These are phyloP conservation scores for Echeneis naucrates DNA, from an alignment of 2,797 vertebrate genomes.

Conservation along the genomic window DNA sequence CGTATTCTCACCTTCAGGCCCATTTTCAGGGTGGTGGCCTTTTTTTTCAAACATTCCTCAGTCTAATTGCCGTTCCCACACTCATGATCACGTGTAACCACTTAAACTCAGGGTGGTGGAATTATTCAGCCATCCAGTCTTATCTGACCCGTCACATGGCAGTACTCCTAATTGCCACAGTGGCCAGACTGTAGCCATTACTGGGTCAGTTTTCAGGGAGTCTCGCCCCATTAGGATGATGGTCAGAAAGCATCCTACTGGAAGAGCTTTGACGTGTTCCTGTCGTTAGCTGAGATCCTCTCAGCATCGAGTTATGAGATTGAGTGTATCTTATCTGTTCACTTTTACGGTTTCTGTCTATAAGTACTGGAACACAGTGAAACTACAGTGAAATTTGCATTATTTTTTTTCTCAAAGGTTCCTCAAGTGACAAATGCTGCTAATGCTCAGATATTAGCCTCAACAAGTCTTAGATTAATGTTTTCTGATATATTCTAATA, in stretches of 20 bases:
- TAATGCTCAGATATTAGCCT: background rate
- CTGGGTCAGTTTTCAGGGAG: slow-evolving; percentile 34
- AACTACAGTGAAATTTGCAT: background rate
- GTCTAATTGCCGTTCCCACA: slow-evolving; percentile 32
- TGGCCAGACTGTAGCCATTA: slow-evolving; percentile 2
- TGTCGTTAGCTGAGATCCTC: slow-evolving; percentile 1
- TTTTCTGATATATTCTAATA: slow-evolving; percentile 5
- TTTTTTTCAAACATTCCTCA: slow-evolving; percentile 36
- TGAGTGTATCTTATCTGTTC: background rate
- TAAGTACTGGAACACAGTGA: background rate
- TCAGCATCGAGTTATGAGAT: background rate
- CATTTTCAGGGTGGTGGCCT: background rate
- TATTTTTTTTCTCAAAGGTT: background rate
- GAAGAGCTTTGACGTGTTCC: slow-evolving; percentile 22
- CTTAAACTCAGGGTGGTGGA: slow-evolving; percentile 20
- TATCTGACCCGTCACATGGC: slow-evolving; percentile 63
- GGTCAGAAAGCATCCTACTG: slow-evolving; percentile 11
- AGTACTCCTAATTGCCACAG: slow-evolving; percentile 49
- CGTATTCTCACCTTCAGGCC: no score
- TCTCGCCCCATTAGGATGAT: background rate
- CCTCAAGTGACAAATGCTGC: background rate
- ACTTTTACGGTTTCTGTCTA: background rate
- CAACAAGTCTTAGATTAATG: background rate
- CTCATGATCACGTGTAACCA: slow-evolving; percentile 42
- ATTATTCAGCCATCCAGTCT: slow-evolving; percentile 51